phyloP scores from a whole-genome alignment of 2,888 invertebrate species.

The Oligia strigilis region DNA sequence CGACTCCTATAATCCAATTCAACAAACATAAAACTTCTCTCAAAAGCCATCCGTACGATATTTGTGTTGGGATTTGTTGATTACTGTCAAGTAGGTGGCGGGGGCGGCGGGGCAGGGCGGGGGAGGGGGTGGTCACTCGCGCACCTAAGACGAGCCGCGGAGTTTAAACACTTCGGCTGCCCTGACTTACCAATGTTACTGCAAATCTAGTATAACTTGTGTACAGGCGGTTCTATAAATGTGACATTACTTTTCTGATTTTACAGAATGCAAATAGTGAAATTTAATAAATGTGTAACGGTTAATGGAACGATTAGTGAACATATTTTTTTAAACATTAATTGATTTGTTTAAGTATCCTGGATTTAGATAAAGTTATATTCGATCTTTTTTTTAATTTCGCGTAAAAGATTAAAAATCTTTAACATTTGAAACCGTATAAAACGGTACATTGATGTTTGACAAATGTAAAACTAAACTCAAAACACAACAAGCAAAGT shows the following conservation, averaged over 20 bases:
- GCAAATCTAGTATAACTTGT: conserved; percentile 67
- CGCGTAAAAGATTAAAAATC: neutral
- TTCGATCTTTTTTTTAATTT: neutral
- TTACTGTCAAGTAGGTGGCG: conserved; percentile 66
- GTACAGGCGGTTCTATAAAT: conserved; percentile 66
- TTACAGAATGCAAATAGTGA: neutral
- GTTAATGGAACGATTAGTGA: neutral
- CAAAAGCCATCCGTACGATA: conserved; percentile 60
- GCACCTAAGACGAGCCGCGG: conserved; percentile 80
- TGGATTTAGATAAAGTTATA: too few relatives aligned
- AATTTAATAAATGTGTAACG: neutral
- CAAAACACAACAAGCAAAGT: conserved; percentile 30
- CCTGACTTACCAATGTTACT: conserved; percentile 73
- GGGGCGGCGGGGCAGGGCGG: conserved; percentile 17
- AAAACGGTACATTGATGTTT: conserved; percentile 2
- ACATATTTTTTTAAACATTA: neutral
- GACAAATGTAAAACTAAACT: conserved; percentile 25
- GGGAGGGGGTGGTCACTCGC: conserved; percentile 76
- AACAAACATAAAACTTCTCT: conserved; percentile 52
- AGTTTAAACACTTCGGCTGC: conserved; percentile 83
- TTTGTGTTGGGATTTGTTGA: conserved; percentile 74
- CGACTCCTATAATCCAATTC: conserved; percentile 30
- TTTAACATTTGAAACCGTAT: neutral
- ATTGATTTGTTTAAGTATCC: too few relatives aligned
- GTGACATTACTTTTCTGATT: neutral